Percentiles rank a stretch among this genome's conserved stretches.
Evolutionary conservation across 2,888 invertebrate species (phyloP).

Genomic region (Polietes domitor): DNA sequence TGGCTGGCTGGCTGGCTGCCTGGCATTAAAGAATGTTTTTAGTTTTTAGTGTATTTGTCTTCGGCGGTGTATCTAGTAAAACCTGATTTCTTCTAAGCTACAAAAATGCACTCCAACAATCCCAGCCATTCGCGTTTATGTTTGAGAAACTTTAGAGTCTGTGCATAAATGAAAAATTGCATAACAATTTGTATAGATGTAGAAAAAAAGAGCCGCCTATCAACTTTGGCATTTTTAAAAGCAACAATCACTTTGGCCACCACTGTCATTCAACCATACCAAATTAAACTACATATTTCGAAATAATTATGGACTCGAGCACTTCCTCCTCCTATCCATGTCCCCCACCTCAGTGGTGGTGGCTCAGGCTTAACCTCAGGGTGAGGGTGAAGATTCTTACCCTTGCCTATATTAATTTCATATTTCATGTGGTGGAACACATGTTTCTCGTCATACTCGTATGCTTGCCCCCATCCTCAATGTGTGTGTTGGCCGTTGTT

Average conservation of each 20-base stretch:
- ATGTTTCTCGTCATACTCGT: constrained; percentile 53
- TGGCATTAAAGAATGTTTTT: constrained; percentile 52
- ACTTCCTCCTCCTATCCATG: too few relatives aligned
- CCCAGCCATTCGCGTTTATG: not conserved
- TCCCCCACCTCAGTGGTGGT: too few relatives aligned
- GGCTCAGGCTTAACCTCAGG: not conserved
- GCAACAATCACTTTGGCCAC: constrained; percentile 8
- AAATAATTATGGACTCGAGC: too few relatives aligned
- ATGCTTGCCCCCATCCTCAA: constrained; percentile 4
- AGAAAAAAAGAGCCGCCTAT: constrained; percentile 55
- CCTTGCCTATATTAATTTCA: not conserved
- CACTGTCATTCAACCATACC: not conserved
- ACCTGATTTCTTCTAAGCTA: constrained; percentile 58
- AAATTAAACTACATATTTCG: not conserved
- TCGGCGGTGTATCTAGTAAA: constrained; percentile 32
- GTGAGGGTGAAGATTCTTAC: not conserved
- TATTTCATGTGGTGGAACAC: constrained; percentile 35
- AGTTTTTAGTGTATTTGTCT: constrained; percentile 24
- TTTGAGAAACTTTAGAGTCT: constrained; percentile 31
- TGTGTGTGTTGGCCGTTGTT: constrained; percentile 50
- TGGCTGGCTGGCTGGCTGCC: constrained; percentile 11
- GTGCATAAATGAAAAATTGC: constrained; percentile 40
- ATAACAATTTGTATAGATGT: constrained; percentile 40
- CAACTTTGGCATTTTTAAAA: constrained; percentile 67
- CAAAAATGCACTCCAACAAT: constrained; percentile 29